A percentile compares a stretch with the other conserved stretches of the same genome.
Evolutionary conservation across 1,140 invertebrate genomes (phyloP).

Genomic region (Conus betulinus): DNA sequence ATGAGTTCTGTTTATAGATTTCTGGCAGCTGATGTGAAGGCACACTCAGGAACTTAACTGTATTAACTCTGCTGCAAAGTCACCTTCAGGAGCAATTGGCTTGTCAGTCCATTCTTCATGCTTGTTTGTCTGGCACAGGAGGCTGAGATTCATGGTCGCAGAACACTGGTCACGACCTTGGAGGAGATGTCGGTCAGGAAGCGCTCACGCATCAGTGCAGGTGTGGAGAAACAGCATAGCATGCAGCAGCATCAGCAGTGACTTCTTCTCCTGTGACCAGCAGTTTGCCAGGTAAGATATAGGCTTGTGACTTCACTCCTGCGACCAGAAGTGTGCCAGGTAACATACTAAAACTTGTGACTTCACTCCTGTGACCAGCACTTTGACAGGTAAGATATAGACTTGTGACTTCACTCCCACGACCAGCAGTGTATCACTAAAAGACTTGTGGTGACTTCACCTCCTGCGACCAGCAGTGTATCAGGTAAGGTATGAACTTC

Average conservation of each 20-base stretch:
- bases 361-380: neutral
- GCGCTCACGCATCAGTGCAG: conserved; percentile 54
- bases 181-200: conserved; percentile 67
- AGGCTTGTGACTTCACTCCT: neutral
- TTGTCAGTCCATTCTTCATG: neutral
- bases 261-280: conserved; percentile 70
- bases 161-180: conserved; percentile 44
- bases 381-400: neutral
- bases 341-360: no score
- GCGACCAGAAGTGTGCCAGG: neutral
- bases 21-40: no score
- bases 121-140: neutral
- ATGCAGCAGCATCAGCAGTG: conserved; percentile 71
- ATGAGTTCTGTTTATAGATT: no score
- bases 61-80: no score
- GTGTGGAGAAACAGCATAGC: conserved; percentile 65
- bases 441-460: no score
- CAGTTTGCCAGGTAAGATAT: conserved; percentile 67
- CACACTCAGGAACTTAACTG: no score
- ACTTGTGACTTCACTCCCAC: no score
- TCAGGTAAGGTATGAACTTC: no score
- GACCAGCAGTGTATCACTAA: no score
- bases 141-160: conserved; percentile 35
- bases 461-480: no score
- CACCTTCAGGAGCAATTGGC: no score